Evolutionary conservation across 2,888 invertebrate species (phyloP).

Genomic region (Papilio elwesi): DNA sequence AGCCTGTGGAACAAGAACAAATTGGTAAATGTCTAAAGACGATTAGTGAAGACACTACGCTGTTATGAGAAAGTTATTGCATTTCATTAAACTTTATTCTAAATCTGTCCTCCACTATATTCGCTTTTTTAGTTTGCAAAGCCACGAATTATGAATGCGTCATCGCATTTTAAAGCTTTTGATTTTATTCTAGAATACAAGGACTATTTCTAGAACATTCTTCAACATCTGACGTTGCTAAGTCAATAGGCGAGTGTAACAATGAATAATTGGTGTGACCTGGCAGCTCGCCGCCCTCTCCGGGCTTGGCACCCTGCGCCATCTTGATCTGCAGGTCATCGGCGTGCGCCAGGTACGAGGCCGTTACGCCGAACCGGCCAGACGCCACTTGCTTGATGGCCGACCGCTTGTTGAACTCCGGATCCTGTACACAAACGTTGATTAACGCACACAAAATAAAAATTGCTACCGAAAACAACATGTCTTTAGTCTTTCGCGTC

Average conservation of each 20-base stretch:
- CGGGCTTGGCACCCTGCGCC: constrained; percentile 99
- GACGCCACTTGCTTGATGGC: constrained; percentile 99
- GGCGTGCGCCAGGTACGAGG: constrained; percentile 97
- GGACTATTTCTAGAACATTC: neutral
- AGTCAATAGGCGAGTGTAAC: no score
- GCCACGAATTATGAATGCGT: neutral
- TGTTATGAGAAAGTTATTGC: no score
- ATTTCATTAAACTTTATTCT: neutral
- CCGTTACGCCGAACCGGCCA: constrained; percentile 99
- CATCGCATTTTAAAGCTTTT: neutral
- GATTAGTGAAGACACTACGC: neutral
- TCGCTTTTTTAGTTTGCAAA: no score
- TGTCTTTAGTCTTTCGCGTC: neutral
- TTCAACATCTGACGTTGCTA: neutral
- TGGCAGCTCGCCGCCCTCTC: constrained; percentile 98
- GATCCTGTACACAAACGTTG: constrained; percentile 83
- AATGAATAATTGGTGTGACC: constrained; percentile 65
- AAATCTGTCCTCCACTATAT: no score
- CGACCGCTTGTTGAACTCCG: constrained; percentile 92
- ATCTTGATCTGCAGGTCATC: constrained; percentile 99
- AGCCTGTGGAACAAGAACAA: constrained; percentile 62
- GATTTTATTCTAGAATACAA: neutral
- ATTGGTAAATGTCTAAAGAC: neutral
- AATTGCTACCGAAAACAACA: neutral
- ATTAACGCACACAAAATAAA: neutral